These are phyloP conservation scores for Palloptera scutellata DNA, from an alignment of 2,888 invertebrate genomes.

Conservation along the genomic window DNA sequence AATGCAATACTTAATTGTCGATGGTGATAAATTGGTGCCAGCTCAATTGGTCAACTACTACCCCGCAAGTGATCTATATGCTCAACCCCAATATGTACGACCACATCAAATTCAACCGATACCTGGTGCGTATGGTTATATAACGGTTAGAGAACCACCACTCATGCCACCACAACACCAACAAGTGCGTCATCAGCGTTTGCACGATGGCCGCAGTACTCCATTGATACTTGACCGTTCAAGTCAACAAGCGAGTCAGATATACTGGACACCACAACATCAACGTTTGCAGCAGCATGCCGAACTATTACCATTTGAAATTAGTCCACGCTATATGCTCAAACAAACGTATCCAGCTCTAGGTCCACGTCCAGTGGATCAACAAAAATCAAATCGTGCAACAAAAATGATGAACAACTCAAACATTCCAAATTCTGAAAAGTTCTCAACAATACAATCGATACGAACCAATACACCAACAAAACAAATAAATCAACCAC, in stretches of 20 bases:
- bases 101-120: conserved; percentile 45
- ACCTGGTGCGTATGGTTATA: conserved; percentile 49
- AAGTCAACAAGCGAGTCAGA: conserved; percentile 57
- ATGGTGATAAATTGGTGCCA: conserved; percentile 53
- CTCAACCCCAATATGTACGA: conserved; percentile 47
- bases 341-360: conserved; percentile 44
- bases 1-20: conserved; percentile 56
- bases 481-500: conserved; percentile 35
- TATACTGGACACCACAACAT: conserved; percentile 59
- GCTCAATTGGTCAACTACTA: conserved; percentile 54
- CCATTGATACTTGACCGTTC: conserved; percentile 58
- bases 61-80: conserved; percentile 43
- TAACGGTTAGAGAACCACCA: conserved; percentile 40
- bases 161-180: conserved; percentile 33
- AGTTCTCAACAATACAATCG: conserved; percentile 35
- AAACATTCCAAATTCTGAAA: conserved; percentile 38
- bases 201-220: conserved; percentile 56
- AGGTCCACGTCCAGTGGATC: conserved; percentile 42
- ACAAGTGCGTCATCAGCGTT: conserved; percentile 37
- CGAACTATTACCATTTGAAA: conserved; percentile 45
- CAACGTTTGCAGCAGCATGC: conserved; percentile 49
- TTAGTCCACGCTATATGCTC: conserved; percentile 48
- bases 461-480: conserved; percentile 35
- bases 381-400: conserved; percentile 26
- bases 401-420: conserved; percentile 30